Evolutionary conservation across 2,797 vertebrate genomes (phyloP), one percentile per base, ranked within the genome.

Genomic region (Crax fasciolata): DNA sequence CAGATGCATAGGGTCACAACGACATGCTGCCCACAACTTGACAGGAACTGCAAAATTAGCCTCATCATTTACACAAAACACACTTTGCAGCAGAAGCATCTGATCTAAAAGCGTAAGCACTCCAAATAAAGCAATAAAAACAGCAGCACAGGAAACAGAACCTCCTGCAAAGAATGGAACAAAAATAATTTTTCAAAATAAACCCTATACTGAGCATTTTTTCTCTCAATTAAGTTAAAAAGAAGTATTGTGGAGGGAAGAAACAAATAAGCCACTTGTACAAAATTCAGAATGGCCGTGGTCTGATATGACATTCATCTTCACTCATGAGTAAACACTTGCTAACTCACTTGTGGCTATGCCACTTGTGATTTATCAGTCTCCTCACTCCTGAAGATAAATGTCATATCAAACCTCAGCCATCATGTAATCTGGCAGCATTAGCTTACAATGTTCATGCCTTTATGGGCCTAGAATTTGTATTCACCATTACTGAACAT

Each of bases 321-420:
- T 97, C 96, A 97, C 96, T 94, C 95, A 94, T 97, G 97, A 97
- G 96, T 96, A 97, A 97, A 96, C 92, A 93, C 96, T 97, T 94
- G 95, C 95, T 94, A 97, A 93, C 89, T 96, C 95, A 97, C 96
- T 97, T 96, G 96, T 97, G 97, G 95, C 96, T 95, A 96, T 97
- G 97, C 95, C 97, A 96, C 92, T 97, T 97, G 93, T 93, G 96
- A 97, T 97, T 97, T 97, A 97, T 97, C 97, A 97, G 95, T 78
- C 93, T 96, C 96, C 95, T 95, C 93, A 95, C 83, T 97, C 94
- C 90, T 89, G 89, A 97, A 97, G 95, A 97, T 97, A 97, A 97
- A 97, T 97, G 96, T 96, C 96, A 96, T 95, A 96, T 97, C 97
- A 97, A 96, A 96, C 95, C 91, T 81, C 82, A 95, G 95, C 93